These are phyloP conservation scores for Macquaria australasica DNA, from an alignment of 2,113 vertebrate genomes.

Conservation along the genomic window DNA sequence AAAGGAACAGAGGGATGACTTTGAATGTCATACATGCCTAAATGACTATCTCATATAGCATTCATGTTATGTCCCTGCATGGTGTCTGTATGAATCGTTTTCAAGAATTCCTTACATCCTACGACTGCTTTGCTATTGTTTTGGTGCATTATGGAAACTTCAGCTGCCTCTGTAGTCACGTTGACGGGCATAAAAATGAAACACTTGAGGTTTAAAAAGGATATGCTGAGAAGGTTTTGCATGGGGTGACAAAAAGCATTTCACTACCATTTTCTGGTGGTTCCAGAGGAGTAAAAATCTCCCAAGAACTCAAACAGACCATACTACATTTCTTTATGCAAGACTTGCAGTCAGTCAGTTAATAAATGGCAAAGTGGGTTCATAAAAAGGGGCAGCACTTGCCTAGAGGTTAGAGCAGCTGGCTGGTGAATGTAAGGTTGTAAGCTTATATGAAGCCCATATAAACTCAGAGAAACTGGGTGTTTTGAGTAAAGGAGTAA, in stretches of 20 bases:
- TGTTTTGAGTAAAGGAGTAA: conserved; percentile 34
- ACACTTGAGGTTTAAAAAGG: conserved; percentile 38
- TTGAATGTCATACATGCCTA: conserved; percentile 49
- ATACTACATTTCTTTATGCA: conserved; percentile 30
- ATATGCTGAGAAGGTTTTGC: conserved; percentile 37
- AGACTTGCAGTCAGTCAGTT: conserved; percentile 55
- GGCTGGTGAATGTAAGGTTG: conserved; percentile 47
- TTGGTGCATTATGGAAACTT: conserved; percentile 36
- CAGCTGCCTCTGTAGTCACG: conserved; percentile 20
- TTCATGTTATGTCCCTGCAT: conserved; percentile 35
- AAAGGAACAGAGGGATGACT: conserved; percentile 44
- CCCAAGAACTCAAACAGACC: conserved; percentile 41
- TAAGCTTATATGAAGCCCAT: conserved; percentile 41
- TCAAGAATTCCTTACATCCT: background rate
- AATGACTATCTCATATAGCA: conserved; percentile 47
- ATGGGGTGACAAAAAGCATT: conserved; percentile 1
- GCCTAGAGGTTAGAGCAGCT: conserved; percentile 59
- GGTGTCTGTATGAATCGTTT: conserved; percentile 24
- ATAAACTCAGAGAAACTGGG: conserved; percentile 30
- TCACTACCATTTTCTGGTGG: background rate
- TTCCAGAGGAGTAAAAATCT: background rate
- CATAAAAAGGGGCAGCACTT: conserved; percentile 58
- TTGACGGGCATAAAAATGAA: conserved; percentile 45
- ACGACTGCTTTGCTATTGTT: conserved; percentile 43
- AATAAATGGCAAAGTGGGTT: conserved; percentile 68